These are phyloP conservation scores for Dione juno DNA, from an alignment of 2,888 invertebrate species.

Conservation along the genomic window DNA sequence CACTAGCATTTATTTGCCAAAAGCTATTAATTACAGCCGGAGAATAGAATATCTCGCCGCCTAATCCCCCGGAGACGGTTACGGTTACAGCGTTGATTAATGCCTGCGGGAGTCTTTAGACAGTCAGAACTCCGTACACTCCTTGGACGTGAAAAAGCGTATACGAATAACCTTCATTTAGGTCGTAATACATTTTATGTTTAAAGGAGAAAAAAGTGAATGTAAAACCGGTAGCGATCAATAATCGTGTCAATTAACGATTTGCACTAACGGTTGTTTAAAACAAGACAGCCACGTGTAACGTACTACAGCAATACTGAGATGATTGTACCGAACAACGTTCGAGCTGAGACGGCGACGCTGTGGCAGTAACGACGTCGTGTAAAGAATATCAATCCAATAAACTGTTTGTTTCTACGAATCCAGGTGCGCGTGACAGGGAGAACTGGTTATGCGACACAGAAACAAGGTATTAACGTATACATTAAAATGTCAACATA, in stretches of 20 bases:
- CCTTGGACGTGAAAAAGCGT: conserved; percentile 63
- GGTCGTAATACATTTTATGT: conserved; percentile 48
- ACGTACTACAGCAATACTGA: conserved; percentile 54
- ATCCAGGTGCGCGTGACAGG: conserved; percentile 75
- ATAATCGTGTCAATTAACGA: conserved; percentile 57
- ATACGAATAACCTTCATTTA: conserved; percentile 74
- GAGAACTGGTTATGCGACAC: conserved; percentile 72
- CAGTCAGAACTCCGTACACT: conserved; percentile 55
- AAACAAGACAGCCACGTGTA: conserved; percentile 58
- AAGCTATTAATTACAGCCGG: conserved; percentile 80
- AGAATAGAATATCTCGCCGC: conserved; percentile 80
- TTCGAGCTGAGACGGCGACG: conserved; percentile 51
- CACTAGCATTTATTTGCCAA: conserved; percentile 77
- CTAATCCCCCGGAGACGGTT: conserved; percentile 80
- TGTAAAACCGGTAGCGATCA: conserved; percentile 52
- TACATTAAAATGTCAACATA: conserved; percentile 21
- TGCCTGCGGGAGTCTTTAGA: conserved; percentile 70
- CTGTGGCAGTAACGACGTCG: conserved; percentile 52
- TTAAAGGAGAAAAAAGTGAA: conserved; percentile 53
- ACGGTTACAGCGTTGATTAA: conserved; percentile 81
- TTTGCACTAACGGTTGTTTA: conserved; percentile 55
- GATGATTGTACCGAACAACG: conserved; percentile 32
- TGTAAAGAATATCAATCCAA: conserved; percentile 76
- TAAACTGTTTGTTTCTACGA: conserved; percentile 79
- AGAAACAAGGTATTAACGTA: conserved; percentile 62